Evolutionary conservation across 2,888 invertebrate species (phyloP), one percentile per base, ranked within the genome.

Genomic region (Acronicta aceris): DNA sequence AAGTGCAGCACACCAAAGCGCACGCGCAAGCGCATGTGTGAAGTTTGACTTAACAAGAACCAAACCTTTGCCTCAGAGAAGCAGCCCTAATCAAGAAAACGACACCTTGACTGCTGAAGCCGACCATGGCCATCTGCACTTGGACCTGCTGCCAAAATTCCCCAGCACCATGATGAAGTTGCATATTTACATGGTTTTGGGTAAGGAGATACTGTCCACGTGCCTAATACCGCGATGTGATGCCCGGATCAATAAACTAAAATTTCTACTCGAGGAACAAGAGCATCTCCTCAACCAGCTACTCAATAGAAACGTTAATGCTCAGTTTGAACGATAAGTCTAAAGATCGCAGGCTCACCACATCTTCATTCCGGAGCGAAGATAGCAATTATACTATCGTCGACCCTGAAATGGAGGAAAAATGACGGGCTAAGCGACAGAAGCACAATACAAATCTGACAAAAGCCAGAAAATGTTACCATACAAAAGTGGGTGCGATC

Each of bases 61-160:
- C 0, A 9, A 48, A 6, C 10, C 6, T 10, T 16, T 15, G n/a
- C 16, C 42, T 5, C 13, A 9, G 5, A 13, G 27, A 30, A n/a
- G 16, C 5, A 2, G 0, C 4, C 6, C 25, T 10, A 12, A 30
- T 2, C 21, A 30, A 13, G 27, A 36, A 2, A 27, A 36, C 13
- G 42, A 41, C 5, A 33, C 13, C 13, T n/a, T 5, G 13, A 27
- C 9, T 0, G n/a, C 45, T 9, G 41, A 49, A 0, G 15, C 2
- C n/a, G 17, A 43, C 12, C 33, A 40, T 17, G 30, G 7, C 1
- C 5, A 41, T 17, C 10, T 65, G 12, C 59, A 55, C 25, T 33
- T 71, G 6, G 65, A 71, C 0, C 15, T 72, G 0, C 0, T 70
- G 7, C 70, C 76, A 0, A 45, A 17, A 40, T 49, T 62, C 7